Conservation (phyloP, 35 echinoderm and acorn worm genomes). For the Nesometra sesokonis region DNA sequence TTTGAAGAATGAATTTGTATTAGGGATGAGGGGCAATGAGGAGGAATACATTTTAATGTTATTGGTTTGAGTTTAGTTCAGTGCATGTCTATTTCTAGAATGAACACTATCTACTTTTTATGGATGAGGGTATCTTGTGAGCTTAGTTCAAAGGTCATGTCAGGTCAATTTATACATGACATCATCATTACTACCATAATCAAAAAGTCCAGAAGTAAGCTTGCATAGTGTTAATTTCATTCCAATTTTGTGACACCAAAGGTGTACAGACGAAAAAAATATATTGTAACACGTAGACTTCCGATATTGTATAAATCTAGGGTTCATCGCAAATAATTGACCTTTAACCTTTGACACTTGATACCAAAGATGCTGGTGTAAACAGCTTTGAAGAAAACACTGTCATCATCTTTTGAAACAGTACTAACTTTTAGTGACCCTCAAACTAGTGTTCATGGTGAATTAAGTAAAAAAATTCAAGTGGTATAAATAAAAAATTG, state of each 20-base stretch:
- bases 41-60: not conserved
- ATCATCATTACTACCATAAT: not conserved
- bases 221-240: not conserved
- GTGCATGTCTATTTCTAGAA: not conserved
- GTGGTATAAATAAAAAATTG: not conserved
- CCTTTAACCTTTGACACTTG: not conserved
- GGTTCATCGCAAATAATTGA: not conserved
- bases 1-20: not conserved
- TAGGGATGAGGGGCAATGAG: not conserved
- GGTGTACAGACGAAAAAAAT: not conserved
- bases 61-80: not conserved
- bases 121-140: not conserved
- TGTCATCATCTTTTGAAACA: not conserved
- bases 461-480: not conserved
- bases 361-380: not conserved
- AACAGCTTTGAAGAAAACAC: not conserved
- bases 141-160: not conserved
- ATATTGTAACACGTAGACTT: not conserved
- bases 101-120: not conserved
- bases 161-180: not conserved
- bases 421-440: not conserved
- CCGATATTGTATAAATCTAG: not conserved
- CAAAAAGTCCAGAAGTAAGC: not conserved
- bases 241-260: not conserved
- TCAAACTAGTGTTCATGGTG: not conserved